Evolutionary conservation across 2,797 vertebrate species (phyloP), one percentile per base, ranked within the genome.

Genomic region (Pangasius djambal): DNA sequence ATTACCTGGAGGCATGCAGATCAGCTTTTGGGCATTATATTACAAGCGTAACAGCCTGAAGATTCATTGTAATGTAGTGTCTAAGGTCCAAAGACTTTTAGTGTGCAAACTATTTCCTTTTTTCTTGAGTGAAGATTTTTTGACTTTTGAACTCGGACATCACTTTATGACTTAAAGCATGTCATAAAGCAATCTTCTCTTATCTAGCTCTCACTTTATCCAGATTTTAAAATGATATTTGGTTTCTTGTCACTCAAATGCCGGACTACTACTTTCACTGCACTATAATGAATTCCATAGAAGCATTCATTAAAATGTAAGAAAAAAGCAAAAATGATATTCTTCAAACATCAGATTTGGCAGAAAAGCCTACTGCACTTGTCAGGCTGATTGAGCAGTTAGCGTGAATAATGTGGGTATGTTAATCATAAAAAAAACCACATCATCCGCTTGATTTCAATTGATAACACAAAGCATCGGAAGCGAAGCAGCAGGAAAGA

Each of bases 401-500:
- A 77, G 48, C 87, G 87, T 86, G n/a, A 83, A 55, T 40, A 55
- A 63, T 55, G 57, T 89, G 85, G 70, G n/a, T 86, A 86, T 84
- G 63, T 88, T 86, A 86, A 89, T 85, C 44, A 28, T 63, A 40
- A 25, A 65, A 16, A 65, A 22, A 20, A 61, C 15, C 15, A 79
- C 75, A 85, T 34, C 86, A 77, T 86, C 86, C 55, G 28, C 67
- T 85, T 34, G 28, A 74, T 86, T 92, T 88, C 55, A 90, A 31
- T 75, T 57, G 50, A 69, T 40, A 70, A 86, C 75, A 91, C 55
- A 89, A 88, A 89, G 63, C 86, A 63, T 50, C 88, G 91, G 89
- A 91, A 89, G 74, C 16, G 40, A 83, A 85, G 57, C 87, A 34
- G 86, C 88, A 72, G 88, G 89, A 88, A 86, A 77, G 82, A 65